These are phyloP conservation scores for Excalfactoria chinensis DNA, from an alignment of 2,113 vertebrate genomes.

Conservation along the genomic window DNA sequence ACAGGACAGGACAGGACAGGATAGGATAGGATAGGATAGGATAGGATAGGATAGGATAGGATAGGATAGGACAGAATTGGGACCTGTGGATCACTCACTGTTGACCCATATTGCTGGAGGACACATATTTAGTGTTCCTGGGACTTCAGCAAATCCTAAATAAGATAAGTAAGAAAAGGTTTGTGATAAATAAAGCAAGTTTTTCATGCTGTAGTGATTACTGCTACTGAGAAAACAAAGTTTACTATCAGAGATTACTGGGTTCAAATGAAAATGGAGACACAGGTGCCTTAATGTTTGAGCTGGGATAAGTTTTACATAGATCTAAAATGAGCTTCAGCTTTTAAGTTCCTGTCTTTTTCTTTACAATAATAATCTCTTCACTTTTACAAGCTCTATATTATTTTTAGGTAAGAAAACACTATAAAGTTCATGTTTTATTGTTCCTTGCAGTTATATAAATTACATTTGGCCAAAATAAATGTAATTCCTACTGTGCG, in stretches of 20 bases:
- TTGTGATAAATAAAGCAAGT: neutral
- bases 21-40: neutral
- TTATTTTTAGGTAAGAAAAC: constrained; percentile 89
- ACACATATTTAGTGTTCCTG: neutral
- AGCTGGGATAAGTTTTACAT: constrained; percentile 66
- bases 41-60: neutral
- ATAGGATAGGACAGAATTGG: too few species aligned
- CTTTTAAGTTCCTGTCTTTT: constrained; percentile 84
- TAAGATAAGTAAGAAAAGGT: neutral
- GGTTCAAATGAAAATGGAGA: constrained; percentile 43
- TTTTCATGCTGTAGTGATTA: neutral
- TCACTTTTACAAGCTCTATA: constrained; percentile 86
- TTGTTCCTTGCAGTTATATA: constrained; percentile 87
- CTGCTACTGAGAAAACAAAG: neutral
- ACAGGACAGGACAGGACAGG: neutral
- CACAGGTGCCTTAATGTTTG: constrained; percentile 77
- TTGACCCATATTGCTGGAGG: neutral
- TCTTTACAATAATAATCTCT: constrained; percentile 84
- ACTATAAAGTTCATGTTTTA: constrained; percentile 87
- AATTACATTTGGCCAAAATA: constrained; percentile 88
- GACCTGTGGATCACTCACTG: neutral
- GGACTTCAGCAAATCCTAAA: neutral
- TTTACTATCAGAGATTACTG: neutral
- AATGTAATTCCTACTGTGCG: constrained; percentile 87
- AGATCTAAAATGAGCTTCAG: constrained; percentile 76